These are phyloP conservation scores for Micromys minutus DNA, from an alignment of 2,113 vertebrate species.

Conservation along the genomic window DNA sequence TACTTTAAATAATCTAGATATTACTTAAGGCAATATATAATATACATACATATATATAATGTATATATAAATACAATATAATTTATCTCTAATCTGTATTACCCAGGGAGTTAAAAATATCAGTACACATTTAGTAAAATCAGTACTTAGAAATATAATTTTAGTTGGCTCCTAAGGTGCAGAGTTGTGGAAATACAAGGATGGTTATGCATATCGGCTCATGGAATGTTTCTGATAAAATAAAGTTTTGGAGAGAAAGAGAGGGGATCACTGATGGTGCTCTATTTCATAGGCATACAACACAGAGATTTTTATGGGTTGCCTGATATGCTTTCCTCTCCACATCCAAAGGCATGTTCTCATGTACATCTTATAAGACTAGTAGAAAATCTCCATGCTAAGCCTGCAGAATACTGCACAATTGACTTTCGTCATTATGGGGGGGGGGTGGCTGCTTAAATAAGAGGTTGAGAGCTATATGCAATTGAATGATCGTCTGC, in stretches of 20 bases:
- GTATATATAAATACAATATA: too few species aligned
- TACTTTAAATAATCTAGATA: not conserved
- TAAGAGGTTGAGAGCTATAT: not conserved
- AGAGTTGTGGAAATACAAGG: not conserved
- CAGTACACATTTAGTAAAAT: not conserved
- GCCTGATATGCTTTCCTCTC: not conserved
- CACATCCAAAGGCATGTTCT: not conserved
- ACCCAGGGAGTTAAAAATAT: not conserved
- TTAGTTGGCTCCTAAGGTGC: not conserved
- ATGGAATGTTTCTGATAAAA: not conserved
- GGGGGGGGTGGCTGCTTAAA: not conserved
- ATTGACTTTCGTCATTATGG: not conserved
- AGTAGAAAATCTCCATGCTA: not conserved
- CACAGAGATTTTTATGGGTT: not conserved
- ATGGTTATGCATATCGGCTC: not conserved
- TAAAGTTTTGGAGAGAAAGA: not conserved
- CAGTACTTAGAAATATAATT: not conserved
- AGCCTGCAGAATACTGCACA: not conserved
- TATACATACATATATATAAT: too few species aligned
- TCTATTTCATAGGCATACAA: not conserved
- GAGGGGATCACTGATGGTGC: too few species aligned
- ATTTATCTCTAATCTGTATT: not conserved
- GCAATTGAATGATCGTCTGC: not conserved
- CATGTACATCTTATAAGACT: not conserved
- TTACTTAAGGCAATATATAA: not conserved